A percentile compares a stretch with the other conserved stretches of the same genome.
Evolutionary conservation across 1,140 invertebrate species (phyloP).

Genomic region (Atta cephalotes): DNA sequence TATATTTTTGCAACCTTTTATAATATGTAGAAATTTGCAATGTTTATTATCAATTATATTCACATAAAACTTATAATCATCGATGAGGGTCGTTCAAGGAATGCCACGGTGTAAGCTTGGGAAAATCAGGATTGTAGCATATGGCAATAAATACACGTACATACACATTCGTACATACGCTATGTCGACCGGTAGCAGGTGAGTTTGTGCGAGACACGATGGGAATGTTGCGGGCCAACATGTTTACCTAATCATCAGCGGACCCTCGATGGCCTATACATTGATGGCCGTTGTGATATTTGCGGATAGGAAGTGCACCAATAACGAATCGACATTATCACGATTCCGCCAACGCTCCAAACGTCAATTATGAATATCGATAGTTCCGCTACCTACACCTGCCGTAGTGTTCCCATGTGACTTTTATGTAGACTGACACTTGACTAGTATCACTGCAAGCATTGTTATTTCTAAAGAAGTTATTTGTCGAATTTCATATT

Average conservation of each 20-base stretch:
- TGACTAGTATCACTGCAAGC: background rate
- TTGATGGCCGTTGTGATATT: constrained; percentile 73
- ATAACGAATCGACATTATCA: constrained; percentile 70
- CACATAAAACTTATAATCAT: background rate
- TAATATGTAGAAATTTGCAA: background rate
- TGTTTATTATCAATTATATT: background rate
- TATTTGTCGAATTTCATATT: background rate
- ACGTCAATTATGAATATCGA: constrained; percentile 64
- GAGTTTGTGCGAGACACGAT: constrained; percentile 77
- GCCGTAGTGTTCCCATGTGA: constrained; percentile 43
- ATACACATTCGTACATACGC: background rate
- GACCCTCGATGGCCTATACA: constrained; percentile 71
- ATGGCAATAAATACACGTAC: constrained; percentile 63
- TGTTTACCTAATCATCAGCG: constrained; percentile 73
- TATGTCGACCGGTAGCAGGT: constrained; percentile 82
- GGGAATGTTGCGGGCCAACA: constrained; percentile 82
- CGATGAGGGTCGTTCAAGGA: constrained; percentile 22
- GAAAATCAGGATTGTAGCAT: constrained; percentile 74
- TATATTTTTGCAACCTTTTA: background rate
- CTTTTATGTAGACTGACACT: constrained; percentile 9
- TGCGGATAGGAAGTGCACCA: constrained; percentile 64
- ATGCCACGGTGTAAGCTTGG: constrained; percentile 54
- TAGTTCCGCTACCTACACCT: constrained; percentile 54
- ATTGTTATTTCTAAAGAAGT: background rate
- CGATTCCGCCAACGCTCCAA: constrained; percentile 55